Evolutionary conservation across 2,113 vertebrate species (phyloP).

Genomic region (Crocuta crocuta): DNA sequence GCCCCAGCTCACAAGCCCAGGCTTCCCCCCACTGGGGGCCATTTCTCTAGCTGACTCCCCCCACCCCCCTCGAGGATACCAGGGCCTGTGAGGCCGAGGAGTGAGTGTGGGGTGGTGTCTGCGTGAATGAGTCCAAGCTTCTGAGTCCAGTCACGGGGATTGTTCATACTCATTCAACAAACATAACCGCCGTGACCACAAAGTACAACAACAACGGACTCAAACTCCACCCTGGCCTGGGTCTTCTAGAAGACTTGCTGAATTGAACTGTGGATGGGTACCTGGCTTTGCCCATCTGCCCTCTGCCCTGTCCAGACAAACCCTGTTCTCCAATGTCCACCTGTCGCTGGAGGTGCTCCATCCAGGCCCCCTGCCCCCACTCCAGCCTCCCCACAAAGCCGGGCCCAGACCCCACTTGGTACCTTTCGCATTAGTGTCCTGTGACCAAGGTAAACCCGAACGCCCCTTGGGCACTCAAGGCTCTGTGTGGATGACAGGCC

Average conservation of each 20-base stretch:
- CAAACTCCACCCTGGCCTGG: background rate
- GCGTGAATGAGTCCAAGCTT: background rate
- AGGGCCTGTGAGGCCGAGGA: too few relatives aligned
- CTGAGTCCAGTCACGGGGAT: background rate
- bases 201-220: slow-evolving; percentile 24
- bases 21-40: background rate
- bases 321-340: background rate
- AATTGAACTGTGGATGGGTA: accelerated
- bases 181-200: background rate
- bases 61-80: accelerated
- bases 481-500: background rate
- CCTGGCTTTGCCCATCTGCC: background rate
- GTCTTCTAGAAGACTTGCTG: background rate
- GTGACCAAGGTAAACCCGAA: background rate
- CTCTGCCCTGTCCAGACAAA: background rate
- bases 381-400: background rate
- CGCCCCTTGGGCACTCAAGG: accelerated
- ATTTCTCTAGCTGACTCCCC: background rate
- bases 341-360: accelerated
- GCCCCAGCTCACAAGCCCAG: background rate
- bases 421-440: background rate
- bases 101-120: accelerated
- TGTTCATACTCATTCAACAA: background rate
- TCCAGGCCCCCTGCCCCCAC: background rate
- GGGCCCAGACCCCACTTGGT: background rate